Evolutionary conservation across 2,113 vertebrate species (phyloP), one percentile per base, ranked within the genome.

Genomic region (Podilymbus podiceps): DNA sequence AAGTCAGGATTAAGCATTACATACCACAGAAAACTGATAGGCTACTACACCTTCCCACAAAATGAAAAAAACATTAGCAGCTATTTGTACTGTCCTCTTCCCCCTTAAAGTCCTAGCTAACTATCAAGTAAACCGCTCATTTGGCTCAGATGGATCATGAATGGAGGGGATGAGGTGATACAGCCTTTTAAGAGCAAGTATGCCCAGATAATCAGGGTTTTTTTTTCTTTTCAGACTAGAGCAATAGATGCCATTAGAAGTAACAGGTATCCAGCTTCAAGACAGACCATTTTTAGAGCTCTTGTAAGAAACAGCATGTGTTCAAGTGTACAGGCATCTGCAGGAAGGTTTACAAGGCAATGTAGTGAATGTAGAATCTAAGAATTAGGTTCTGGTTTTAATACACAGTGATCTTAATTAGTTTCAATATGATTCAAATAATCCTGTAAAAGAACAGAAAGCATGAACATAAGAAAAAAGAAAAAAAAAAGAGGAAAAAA

Each of bases 261-360:
- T 56, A 73, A 76, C 11, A 46, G 77, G 72, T 80, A 73, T 66
- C 94, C 84, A 47, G 47, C 95, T 74, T 74, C 88, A 96, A 95
- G 52, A 94, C 89, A 94, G 81, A 71, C 18, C 12, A 74, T 38
- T 64, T 87, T 80, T 67, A 63, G 50, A 55, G 78, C 23, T 83
- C 56, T 50, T 88, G 25, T 46, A 76, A 30, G 60, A 94, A 96
- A 95, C 87, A 96, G 92, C 95, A 94, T 90, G 92, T 95, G 64
- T 97, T 97, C 96, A 97, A 97, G 46, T 96, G 96, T 92, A 89
- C 47, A 68, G 96, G 77, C 50, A 81, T 38, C 17, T 83, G 92
- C 40, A 90, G 66, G 66, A 82, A 85, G 88, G 67, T n/a, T 75
- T 91, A 40, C 19, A 38, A 28, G 59, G 75, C 75, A 64, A 35